These are phyloP conservation scores for Pseudolaguvia tuberculata DNA, from an alignment of 2,113 vertebrate species.

Conservation along the genomic window DNA sequence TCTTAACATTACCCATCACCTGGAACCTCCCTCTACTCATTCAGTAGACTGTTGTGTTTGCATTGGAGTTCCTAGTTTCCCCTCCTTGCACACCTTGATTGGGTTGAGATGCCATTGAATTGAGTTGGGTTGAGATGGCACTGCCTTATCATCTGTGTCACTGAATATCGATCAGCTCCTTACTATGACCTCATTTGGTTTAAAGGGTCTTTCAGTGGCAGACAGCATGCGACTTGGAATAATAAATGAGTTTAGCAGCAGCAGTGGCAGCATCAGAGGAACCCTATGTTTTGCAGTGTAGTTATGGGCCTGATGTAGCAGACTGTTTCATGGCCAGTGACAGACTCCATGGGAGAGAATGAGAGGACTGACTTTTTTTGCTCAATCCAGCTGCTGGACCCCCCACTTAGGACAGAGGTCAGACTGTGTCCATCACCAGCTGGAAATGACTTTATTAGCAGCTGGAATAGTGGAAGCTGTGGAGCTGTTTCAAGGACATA, in stretches of 20 bases:
- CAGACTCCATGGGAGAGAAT: constrained; percentile 39
- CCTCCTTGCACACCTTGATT: constrained; percentile 18
- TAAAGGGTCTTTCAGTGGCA: constrained; percentile 24
- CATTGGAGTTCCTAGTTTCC: neutral
- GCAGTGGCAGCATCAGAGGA: constrained; percentile 17
- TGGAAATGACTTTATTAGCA: constrained; percentile 46
- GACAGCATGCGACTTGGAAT: constrained; percentile 28
- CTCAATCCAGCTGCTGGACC: constrained; percentile 33
- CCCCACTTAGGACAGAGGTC: constrained; percentile 34
- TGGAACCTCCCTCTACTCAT: neutral
- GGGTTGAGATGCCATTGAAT: constrained; percentile 11
- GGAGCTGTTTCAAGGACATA: constrained; percentile 20
- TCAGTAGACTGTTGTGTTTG: constrained; percentile 6
- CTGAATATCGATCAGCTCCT: constrained; percentile 17
- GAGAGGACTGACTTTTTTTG: constrained; percentile 30
- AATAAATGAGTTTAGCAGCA: constrained; percentile 47
- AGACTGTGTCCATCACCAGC: constrained; percentile 43
- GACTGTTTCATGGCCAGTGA: constrained; percentile 29
- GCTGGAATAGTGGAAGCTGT: constrained; percentile 37
- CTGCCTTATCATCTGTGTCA: constrained; percentile 24
- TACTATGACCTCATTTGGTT: constrained; percentile 42
- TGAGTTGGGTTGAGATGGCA: constrained; percentile 10
- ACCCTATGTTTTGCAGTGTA: constrained; percentile 29
- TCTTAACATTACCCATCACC: constrained; percentile 35
- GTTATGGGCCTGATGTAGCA: constrained; percentile 48